phyloP scores from a whole-genome alignment of 92 coral and sea anemone genomes.

The Anthopleura xanthogrammica region DNA sequence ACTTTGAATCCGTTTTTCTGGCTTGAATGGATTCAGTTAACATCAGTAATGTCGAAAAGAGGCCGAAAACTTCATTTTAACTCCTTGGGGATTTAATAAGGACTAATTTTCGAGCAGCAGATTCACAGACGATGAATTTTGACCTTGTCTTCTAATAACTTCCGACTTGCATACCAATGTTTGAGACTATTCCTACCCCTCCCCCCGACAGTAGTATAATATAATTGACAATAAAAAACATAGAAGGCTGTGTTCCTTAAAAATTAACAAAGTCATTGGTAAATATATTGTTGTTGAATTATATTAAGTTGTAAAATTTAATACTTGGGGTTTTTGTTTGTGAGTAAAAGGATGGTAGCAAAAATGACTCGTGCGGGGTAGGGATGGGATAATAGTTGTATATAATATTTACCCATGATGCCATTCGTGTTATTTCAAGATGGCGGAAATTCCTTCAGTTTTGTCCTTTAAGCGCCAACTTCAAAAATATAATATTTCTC shows the following conservation, averaged over 20 bases:
- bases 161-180: slow-evolving; percentile 36
- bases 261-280: not conserved
- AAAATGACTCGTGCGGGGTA: slow-evolving; percentile 22
- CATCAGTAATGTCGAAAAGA: not conserved
- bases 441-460: slow-evolving; percentile 47
- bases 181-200: not conserved
- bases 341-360: not conserved
- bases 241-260: not conserved
- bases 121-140: not conserved
- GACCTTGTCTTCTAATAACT: slow-evolving; percentile 15
- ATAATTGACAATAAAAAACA: not conserved
- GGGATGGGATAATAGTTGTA: slow-evolving; percentile 8
- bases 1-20: not conserved
- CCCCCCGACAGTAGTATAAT: slow-evolving; percentile 6
- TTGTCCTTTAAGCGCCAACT: not conserved
- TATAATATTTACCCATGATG: slow-evolving; percentile 24
- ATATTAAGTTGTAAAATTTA: not conserved
- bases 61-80: slow-evolving; percentile 8
- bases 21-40: not conserved
- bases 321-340: not conserved
- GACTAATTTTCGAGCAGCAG: not conserved
- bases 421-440: slow-evolving; percentile 30
- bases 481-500: not conserved
- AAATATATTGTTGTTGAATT: not conserved
- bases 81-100: not conserved